Base-by-base conservation (phyloP, 2,113 vertebrate species). In the Tachysurus vachellii region DNA sequence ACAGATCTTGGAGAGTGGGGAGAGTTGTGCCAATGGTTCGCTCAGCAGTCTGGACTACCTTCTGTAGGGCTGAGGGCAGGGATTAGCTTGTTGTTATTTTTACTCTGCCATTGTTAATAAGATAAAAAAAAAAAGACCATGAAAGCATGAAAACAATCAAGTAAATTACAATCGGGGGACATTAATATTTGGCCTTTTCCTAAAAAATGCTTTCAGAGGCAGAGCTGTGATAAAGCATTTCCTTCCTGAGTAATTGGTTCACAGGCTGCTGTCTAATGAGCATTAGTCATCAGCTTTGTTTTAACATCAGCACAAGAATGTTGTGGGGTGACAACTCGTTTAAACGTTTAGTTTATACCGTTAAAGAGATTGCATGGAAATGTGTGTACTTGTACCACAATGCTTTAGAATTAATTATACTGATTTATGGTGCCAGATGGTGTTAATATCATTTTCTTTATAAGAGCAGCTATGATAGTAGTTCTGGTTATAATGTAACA, bases 161-260 rank as follows among this genome's bases (percentile, higher is more conserved):
- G 31, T 75, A 82, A 87, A 84, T 79, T 61, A 86, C 64, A 82
- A 57, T 23, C n/a, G 85, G 36, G 66, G 31, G 64, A 81, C 81
- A 81, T 44, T 71, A 83, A 73, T 89, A 87, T 87, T 85, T 91
- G 19, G 62, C 62, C 84, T 76, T 90, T 47, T 80, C 5, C n/a
- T 44, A 5, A 56, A 77, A 79, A 28, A 79, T 83, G 62, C 61
- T 82, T 85, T 90, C 28, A 54, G 64, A 77, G 42, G 53, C 82
- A 84, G 83, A 53, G 36, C 26, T 28, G 73, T 7, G 61, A 82
- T 88, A 89, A 90, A 75, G 85, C 44, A 9, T 77, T 89, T 90
- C 71, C 79, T 88, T 89, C 85, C 88, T 88, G 80, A n/a, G 68
- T 81, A 87, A 84, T 90, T 62, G 82, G 71, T 66, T 85, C 44